Base-by-base conservation (phyloP, 2,888 invertebrate genomes). In the Beris morrisii region DNA sequence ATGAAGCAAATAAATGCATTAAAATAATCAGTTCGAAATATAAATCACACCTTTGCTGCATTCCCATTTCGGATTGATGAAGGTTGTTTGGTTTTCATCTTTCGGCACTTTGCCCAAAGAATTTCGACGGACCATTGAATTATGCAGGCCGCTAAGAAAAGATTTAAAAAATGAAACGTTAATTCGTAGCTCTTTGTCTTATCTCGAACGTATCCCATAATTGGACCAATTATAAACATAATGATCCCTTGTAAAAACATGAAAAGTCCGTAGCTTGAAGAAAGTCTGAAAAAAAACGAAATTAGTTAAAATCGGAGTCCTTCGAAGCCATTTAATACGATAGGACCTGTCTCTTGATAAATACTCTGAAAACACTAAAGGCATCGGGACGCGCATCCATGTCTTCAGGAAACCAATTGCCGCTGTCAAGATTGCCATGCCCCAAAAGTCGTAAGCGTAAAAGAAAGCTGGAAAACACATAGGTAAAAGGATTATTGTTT, bases 191-290 rank as follows among this genome's bases (percentile, higher is more conserved):
- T 87, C n/a, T 86, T 82, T 0, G 90, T 89, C 48, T 82, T 78
- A 74, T 84, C 83, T 69, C 85, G 85, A 44, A 87, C 78, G 63
- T 83, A 77, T 84, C 91, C 90, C 72, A 88, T 86, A 65, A 90
- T 75, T 3, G 88, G 88, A 57, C 89, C 89, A 64, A 88, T 84
- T n/a, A 87, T 72, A 43, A 90, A 83, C 77, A 87, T 87, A 4
- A 88, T 82, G 30, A 86, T 80, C 1, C 90, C 91, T 69, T 87
- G 88, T 66, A 90, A 85, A 28, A 90, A 84, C 76, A 90, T 89
- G 73, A 86, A 90, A 48, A 91, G 78, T 0, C 90, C 88, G 73
- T 90, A 85, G 0, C 90, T 91, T 1, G 88, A 87, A 6, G 90
- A 86, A 73, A 90, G 90, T 72, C 87, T 79, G 59, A 45, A 15